phyloP scores from a whole-genome alignment of 2,113 vertebrate species.

The Pithys albifrons region DNA sequence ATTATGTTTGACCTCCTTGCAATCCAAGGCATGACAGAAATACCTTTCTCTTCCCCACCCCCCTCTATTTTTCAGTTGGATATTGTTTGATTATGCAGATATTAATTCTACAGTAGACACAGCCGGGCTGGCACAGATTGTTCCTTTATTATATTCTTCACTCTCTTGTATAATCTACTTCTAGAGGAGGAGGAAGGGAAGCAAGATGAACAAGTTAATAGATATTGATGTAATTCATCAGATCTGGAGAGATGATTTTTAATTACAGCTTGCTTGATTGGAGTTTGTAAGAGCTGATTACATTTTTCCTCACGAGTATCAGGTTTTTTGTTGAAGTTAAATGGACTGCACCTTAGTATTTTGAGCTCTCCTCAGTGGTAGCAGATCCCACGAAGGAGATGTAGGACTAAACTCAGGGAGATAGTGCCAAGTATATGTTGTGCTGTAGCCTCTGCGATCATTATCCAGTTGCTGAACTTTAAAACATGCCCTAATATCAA shows the following conservation, averaged over 20 bases:
- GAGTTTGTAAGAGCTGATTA: neutral
- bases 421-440: neutral
- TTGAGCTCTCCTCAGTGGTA: neutral
- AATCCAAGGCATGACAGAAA: neutral
- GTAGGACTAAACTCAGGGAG: neutral
- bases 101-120: neutral
- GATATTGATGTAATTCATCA: neutral
- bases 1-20: neutral
- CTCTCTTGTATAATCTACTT: neutral
- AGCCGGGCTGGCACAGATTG: neutral
- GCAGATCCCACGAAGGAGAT: neutral
- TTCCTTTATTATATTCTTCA: neutral
- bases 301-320: neutral
- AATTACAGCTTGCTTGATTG: conserved; percentile 20
- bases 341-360: neutral
- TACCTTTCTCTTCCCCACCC: neutral
- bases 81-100: neutral
- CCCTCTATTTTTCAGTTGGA: neutral
- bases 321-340: neutral
- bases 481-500: neutral
- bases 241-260: conserved; percentile 1
- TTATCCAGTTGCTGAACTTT: neutral
- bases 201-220: neutral
- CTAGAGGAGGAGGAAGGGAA: neutral
- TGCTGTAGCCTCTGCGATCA: neutral